These are phyloP conservation scores for Dasysyrphus albostriatus DNA, from an alignment of 2,888 invertebrate genomes.

Conservation along the genomic window DNA sequence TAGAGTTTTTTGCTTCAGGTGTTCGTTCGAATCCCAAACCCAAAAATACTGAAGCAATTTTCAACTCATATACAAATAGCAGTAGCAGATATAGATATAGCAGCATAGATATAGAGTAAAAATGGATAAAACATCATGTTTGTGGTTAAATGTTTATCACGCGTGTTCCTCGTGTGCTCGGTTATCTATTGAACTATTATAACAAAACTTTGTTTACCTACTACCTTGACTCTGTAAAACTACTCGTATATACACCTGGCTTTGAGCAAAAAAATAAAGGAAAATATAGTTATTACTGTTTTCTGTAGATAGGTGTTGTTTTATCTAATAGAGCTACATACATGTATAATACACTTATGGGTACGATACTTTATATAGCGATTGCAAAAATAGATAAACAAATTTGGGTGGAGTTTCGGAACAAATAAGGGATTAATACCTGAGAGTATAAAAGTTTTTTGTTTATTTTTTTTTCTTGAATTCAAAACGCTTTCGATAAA, in stretches of 20 bases:
- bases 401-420: neutral
- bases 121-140: conserved; percentile 34
- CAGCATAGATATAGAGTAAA: neutral
- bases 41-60: conserved; percentile 24
- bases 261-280: neutral
- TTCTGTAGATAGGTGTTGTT: conserved; percentile 25
- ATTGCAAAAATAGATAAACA: conserved; percentile 4
- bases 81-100: too few species aligned
- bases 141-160: conserved; percentile 59
- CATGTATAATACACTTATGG: conserved; percentile 22
- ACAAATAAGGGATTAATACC: conserved; percentile 12
- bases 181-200: conserved; percentile 67
- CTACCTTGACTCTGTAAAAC: conserved; percentile 15
- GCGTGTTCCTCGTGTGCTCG: neutral
- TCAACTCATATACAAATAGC: neutral
- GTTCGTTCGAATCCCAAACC: neutral
- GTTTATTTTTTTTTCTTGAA: neutral
- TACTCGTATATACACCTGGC: conserved; percentile 24
- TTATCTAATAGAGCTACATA: neutral
- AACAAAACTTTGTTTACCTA: conserved; percentile 50
- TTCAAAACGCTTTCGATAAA: neutral
- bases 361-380: neutral
- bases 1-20: conserved; percentile 19
- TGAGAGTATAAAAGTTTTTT: neutral
- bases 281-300: conserved; percentile 38